Conservation (phyloP, 2,888 invertebrate species). For the Slavum lentiscoides region DNA sequence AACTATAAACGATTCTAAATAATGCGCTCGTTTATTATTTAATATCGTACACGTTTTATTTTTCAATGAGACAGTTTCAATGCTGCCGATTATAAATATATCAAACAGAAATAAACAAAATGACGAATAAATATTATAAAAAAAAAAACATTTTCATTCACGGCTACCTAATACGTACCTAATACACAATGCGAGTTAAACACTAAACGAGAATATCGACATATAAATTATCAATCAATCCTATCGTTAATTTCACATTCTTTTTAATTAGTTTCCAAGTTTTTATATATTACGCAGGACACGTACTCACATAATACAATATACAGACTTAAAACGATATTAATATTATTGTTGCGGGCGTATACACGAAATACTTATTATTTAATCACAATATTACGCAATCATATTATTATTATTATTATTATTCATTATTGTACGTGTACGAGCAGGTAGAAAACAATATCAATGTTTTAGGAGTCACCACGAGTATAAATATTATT, state of each 20-base stretch:
- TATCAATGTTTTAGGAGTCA: constrained; percentile 16
- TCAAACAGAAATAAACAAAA: constrained; percentile 43
- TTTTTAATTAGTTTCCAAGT: constrained; percentile 1
- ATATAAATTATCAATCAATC: constrained; percentile 7
- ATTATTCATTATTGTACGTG: background rate
- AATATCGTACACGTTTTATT: constrained; percentile 3
- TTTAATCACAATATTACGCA: constrained; percentile 10
- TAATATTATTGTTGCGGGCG: constrained; percentile 9
- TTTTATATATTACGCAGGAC: background rate
- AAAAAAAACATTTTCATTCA: constrained; percentile 33
- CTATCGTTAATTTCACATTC: constrained; percentile 8
- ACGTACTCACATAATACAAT: background rate
- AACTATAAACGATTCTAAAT: too few relatives aligned
- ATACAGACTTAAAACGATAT: constrained; percentile 4
- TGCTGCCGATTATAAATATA: constrained; percentile 15
- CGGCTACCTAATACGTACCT: constrained; percentile 12
- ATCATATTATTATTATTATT: constrained; percentile 2
- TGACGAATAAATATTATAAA: constrained; percentile 14
- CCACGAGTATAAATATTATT: constrained; percentile 27
- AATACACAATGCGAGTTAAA: background rate
- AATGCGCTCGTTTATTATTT: too few relatives aligned
- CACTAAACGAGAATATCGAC: constrained; percentile 31
- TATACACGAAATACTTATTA: constrained; percentile 31
- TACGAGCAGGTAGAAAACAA: constrained; percentile 8
- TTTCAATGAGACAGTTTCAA: constrained; percentile 29